Percentiles rank a stretch among this genome's conserved stretches.
Conservation (phyloP, 2,113 vertebrate genomes). For the Leptocoma aspasia region DNA sequence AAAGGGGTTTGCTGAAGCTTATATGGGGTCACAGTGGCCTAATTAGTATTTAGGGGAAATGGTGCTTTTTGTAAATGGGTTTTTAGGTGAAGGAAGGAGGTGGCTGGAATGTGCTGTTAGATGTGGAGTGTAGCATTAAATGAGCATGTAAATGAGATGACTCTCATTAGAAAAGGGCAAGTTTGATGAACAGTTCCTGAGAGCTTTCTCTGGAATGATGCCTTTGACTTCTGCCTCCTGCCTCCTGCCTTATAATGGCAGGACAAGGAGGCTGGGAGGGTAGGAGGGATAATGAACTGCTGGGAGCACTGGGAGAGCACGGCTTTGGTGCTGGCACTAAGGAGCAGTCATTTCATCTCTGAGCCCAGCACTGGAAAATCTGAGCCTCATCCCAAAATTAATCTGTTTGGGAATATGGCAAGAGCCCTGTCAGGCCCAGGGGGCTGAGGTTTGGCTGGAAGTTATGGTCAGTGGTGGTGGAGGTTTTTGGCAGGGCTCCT, state of each 20-base stretch:
- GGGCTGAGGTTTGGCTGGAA: neutral
- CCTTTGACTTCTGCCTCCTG: constrained; percentile 19
- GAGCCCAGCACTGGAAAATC: neutral
- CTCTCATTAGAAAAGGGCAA: constrained; percentile 54
- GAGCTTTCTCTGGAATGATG: constrained; percentile 21
- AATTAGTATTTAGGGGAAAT: neutral
- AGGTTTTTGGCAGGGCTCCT: neutral
- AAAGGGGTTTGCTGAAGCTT: constrained; percentile 1
- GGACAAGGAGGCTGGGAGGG: neutral
- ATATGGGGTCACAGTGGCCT: constrained; percentile 13
- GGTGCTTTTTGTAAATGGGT: neutral
- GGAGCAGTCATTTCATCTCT: neutral
- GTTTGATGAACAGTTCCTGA: constrained; percentile 34
- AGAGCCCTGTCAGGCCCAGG: neutral
- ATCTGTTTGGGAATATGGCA: neutral
- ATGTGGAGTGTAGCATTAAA: neutral
- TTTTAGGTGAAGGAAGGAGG: neutral
- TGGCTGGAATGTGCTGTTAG: neutral
- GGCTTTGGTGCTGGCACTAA: neutral
- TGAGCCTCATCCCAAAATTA: neutral
- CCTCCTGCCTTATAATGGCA: neutral
- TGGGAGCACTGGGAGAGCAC: neutral
- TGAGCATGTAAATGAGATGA: constrained; percentile 42
- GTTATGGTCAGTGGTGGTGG: neutral
- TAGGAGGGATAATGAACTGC: neutral